Conservation (phyloP, 1,140 invertebrate genomes). For the Globodera rostochiensis region DNA sequence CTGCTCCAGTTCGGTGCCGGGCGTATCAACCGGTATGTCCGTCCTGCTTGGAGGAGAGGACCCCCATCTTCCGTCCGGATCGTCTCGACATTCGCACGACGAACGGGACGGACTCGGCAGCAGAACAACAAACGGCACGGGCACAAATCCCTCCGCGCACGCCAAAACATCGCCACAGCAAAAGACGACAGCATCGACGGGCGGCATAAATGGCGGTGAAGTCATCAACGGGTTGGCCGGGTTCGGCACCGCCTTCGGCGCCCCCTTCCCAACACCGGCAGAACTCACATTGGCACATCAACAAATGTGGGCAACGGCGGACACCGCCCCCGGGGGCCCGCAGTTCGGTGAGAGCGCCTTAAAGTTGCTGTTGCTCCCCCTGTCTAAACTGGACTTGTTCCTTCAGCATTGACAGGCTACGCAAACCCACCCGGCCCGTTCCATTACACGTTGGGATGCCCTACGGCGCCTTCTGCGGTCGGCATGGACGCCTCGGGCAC, state of each 20-base stretch:
- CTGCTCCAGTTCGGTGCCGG: conserved; percentile 7
- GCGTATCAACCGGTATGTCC: background rate
- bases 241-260: background rate
- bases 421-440: background rate
- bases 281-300: conserved; percentile 4
- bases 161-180: background rate
- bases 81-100: conserved; percentile 23
- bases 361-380: background rate
- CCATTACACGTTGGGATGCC: background rate
- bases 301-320: background rate
- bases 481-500: conserved; percentile 6
- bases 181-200: background rate
- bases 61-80: conserved; percentile 1
- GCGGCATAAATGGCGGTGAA: background rate
- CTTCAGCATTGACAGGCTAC: background rate
- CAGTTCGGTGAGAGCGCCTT: background rate
- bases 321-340: background rate
- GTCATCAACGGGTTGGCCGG: background rate
- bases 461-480: background rate
- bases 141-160: background rate
- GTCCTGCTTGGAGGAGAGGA: background rate
- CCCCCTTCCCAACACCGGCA: background rate
- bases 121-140: background rate
- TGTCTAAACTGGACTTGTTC: background rate
- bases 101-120: background rate